These are phyloP conservation scores for Sinella curviseta DNA, from an alignment of 1,140 invertebrate genomes.

Conservation along the genomic window DNA sequence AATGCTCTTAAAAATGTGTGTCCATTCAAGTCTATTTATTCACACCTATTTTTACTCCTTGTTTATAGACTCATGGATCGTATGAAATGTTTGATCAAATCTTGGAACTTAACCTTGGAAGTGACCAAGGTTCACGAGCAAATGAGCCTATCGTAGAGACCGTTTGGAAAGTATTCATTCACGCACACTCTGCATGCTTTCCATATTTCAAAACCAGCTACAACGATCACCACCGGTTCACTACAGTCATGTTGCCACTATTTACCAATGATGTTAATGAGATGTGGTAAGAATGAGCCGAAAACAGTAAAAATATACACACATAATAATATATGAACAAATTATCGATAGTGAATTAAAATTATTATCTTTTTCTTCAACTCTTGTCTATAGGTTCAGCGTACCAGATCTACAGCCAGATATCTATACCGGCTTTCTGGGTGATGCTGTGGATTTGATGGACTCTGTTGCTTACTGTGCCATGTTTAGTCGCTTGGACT, in stretches of 20 bases:
- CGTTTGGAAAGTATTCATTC: conserved; percentile 31
- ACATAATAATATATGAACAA: not conserved
- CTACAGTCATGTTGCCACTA: not conserved
- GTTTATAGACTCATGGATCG: not conserved
- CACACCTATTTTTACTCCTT: not conserved
- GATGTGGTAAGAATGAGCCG: conserved; percentile 22
- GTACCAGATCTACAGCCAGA: conserved; percentile 24
- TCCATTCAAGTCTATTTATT: not conserved
- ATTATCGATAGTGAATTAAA: not conserved
- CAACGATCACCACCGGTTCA: conserved; percentile 34
- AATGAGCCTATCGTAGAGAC: conserved; percentile 31
- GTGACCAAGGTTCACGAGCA: not conserved
- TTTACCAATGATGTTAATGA: conserved; percentile 31
- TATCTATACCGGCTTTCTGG: conserved; percentile 26
- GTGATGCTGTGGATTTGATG: conserved; percentile 25
- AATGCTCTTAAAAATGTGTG: not conserved
- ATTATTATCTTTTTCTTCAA: conserved; percentile 5
- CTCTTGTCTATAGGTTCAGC: conserved; percentile 17
- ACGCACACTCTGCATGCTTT: conserved; percentile 25
- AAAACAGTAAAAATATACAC: not conserved
- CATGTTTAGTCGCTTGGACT: conserved; percentile 12
- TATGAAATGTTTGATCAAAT: conserved; percentile 12
- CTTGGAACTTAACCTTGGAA: not conserved
- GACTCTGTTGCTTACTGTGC: conserved; percentile 11
- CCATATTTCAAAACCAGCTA: not conserved